Base-by-base conservation (phyloP, 2,888 invertebrate species). In the Acleris holmiana region DNA sequence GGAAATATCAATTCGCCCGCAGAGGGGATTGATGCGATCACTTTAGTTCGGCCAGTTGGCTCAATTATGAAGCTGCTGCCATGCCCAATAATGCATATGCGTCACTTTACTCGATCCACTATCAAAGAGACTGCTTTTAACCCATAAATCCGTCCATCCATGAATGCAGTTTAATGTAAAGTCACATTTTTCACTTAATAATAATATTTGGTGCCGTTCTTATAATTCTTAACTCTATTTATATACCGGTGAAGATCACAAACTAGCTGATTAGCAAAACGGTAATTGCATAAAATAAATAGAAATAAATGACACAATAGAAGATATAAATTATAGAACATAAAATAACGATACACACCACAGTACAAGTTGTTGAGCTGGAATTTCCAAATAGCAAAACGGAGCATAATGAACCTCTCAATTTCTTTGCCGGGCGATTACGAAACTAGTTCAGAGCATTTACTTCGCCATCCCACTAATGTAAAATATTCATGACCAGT, bases 1-100 rank as follows among this genome's bases (percentile, higher is more conserved):
- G 91, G 91, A 91, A 90, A 91, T 91, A 91, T 91, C 91, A 91
- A 91, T 91, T 91, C 89, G 83, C 80, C 76, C 76, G 74, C 68
- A 71, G 82, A 76, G 85, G 85, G 88, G 87, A 81, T 84, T 73
- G 76, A 77, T 79, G 75, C 79, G 79, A 83, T 76, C 76, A 76
- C 79, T 77, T 78, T 79, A 78, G 76, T 76, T 72, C 75, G 77
- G 76, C 75, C 80, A 76, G 74, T 79, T 76, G 73, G 76, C 79
- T 86, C 88, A 88, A 86, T 87, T 86, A 84, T 77, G 47, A 25
- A 53, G 47, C 29, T 18, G 29, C 48, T 64, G 54, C 53, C 54
- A 41, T 21, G 8, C 25, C 29, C 48, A 44, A 58, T 54, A 19
- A 41, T 19, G 21, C 21, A 44, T 44, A 15, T 44, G 17, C 17